Evolutionary conservation across 2,113 vertebrate species (phyloP).

Genomic region (Micronycteris hirsuta): DNA sequence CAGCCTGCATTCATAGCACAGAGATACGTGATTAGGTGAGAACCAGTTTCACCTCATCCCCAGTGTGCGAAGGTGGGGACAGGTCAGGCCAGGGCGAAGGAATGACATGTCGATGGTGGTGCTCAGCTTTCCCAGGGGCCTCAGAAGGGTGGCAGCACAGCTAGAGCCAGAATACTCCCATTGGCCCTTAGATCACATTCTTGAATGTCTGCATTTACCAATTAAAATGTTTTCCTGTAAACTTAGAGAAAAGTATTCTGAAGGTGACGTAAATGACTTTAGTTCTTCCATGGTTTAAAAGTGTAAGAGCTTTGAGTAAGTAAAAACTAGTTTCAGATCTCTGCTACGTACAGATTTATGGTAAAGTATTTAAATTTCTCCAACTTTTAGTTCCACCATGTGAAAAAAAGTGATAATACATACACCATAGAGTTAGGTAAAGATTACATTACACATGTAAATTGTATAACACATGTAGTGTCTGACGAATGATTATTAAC

Average conservation of each 20-base stretch:
- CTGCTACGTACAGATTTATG: constrained; percentile 4
- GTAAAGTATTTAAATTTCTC: constrained; percentile 11
- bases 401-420: neutral
- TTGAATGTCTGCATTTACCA: neutral
- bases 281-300: neutral
- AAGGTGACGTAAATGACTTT: neutral
- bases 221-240: constrained; percentile 23
- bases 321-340: constrained; percentile 7
- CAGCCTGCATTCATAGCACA: neutral
- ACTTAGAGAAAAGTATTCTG: neutral
- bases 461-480: neutral
- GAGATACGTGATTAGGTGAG: neutral
- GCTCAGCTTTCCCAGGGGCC: constrained; percentile 7
- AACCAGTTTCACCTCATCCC: constrained; percentile 2
- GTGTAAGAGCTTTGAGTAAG: neutral
- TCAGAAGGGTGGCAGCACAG: neutral
- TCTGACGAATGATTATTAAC: neutral
- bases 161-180: neutral
- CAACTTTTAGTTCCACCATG: constrained; percentile 8
- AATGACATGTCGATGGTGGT: neutral
- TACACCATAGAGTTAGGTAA: neutral
- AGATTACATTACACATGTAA: neutral
- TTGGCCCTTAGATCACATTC: neutral
- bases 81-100: neutral
- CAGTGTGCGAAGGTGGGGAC: neutral